Percentiles rank a stretch among this genome's conserved stretches.
phyloP scores from a whole-genome alignment of 2,113 vertebrate genomes.

The Raja brachyura region DNA sequence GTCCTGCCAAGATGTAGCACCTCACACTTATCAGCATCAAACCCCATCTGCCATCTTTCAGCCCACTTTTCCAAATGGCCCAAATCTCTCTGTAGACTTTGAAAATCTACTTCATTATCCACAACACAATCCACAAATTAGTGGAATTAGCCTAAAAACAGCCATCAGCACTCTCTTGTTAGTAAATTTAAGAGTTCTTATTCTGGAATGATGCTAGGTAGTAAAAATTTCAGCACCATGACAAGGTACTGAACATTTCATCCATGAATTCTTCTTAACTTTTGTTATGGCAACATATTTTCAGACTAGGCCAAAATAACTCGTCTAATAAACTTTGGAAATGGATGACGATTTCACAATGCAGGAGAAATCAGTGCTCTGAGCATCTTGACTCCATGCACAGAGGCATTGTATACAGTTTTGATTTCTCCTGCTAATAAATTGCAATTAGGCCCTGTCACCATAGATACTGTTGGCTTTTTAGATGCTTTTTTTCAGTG shows the following conservation, averaged over 20 bases:
- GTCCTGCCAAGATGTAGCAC: no score
- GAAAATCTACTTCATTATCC: no score
- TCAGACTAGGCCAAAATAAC: neutral
- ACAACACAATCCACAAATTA: no score
- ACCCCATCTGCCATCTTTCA: no score
- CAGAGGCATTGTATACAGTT: neutral
- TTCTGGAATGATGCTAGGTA: neutral
- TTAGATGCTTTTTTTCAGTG: neutral
- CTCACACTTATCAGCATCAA: no score
- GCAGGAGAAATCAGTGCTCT: neutral
- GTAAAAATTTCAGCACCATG: no score
- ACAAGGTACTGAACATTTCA: neutral
- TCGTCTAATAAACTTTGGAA: neutral
- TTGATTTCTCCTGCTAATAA: neutral
- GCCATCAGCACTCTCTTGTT: neutral
- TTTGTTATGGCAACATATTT: neutral
- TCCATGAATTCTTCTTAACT: neutral
- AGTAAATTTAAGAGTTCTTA: neutral
- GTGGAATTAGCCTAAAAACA: neutral
- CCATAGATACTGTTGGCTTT: neutral
- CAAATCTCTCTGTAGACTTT: no score
- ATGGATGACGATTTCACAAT: neutral
- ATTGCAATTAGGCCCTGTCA: neutral
- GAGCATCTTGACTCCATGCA: neutral
- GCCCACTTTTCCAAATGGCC: no score